Evolutionary conservation across 1,140 invertebrate genomes (phyloP).

Genomic region (Tribolium castaneum): DNA sequence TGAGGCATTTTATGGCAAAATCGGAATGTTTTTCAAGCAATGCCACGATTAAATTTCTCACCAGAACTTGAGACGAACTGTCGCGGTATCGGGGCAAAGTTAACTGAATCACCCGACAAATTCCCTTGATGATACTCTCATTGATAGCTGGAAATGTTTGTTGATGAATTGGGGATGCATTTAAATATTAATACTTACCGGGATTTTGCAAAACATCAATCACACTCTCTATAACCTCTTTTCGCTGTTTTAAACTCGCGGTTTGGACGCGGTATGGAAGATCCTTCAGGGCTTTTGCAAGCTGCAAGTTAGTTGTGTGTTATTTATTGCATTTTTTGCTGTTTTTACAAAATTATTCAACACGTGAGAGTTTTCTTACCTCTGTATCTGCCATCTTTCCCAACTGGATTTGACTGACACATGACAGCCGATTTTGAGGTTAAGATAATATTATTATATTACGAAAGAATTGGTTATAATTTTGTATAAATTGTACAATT

Average conservation of each 20-base stretch:
- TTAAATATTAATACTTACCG: constrained; percentile 67
- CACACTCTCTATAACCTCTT: constrained; percentile 77
- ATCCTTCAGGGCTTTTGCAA: constrained; percentile 81
- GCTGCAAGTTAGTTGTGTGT: constrained; percentile 66
- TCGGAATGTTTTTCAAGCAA: constrained; percentile 75
- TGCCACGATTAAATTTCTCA: constrained; percentile 75
- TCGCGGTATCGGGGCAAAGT: constrained; percentile 84
- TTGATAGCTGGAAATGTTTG: constrained; percentile 74
- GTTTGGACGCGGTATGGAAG: constrained; percentile 82
- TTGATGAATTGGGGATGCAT: constrained; percentile 19
- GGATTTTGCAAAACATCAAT: constrained; percentile 77
- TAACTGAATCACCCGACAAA: constrained; percentile 79
- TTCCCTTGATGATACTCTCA: constrained; percentile 80
- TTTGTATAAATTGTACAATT: too few species aligned
- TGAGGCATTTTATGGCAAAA: constrained; percentile 76
- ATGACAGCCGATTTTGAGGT: constrained; percentile 25
- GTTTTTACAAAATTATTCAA: background rate
- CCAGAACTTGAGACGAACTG: constrained; percentile 78
- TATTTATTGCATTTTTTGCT: background rate
- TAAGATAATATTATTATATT: background rate
- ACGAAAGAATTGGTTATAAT: too few species aligned
- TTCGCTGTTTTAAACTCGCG: constrained; percentile 79
- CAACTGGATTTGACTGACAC: constrained; percentile 33
- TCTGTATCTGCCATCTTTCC: constrained; percentile 44
- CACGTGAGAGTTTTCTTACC: constrained; percentile 31